phyloP scores from a whole-genome alignment of 2,888 invertebrate genomes.

The Himalopsyche anomala region DNA sequence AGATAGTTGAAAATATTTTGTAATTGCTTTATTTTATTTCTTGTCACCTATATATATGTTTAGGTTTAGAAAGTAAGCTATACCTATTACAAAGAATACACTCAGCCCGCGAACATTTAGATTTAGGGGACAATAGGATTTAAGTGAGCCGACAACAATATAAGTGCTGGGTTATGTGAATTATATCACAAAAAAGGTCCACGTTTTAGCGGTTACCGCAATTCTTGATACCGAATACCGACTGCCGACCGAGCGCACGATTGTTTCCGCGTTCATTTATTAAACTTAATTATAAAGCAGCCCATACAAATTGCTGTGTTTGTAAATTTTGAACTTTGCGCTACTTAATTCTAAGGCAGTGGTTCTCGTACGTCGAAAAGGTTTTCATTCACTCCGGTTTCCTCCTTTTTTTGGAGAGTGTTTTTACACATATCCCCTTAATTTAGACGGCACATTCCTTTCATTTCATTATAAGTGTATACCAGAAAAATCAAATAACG shows the following conservation, averaged over 20 bases:
- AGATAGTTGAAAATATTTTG: too few relatives aligned
- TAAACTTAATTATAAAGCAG: slow-evolving; percentile 61
- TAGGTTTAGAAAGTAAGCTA: not conserved
- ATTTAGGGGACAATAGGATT: slow-evolving; percentile 50
- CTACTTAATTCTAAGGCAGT: slow-evolving; percentile 52
- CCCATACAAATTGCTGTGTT: slow-evolving; percentile 60
- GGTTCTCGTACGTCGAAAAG: not conserved
- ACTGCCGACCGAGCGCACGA: slow-evolving; percentile 44
- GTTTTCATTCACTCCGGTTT: too few relatives aligned
- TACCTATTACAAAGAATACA: slow-evolving; percentile 36
- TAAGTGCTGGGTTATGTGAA: slow-evolving; percentile 53
- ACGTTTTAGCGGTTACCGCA: slow-evolving; percentile 44
- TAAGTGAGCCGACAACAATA: slow-evolving; percentile 56
- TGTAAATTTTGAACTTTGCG: slow-evolving; percentile 58
- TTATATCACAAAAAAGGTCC: slow-evolving; percentile 60
- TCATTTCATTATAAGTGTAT: too few relatives aligned
- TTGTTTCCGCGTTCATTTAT: slow-evolving; percentile 57
- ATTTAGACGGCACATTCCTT: too few relatives aligned
- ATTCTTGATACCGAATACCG: slow-evolving; percentile 32
- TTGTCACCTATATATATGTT: not conserved
- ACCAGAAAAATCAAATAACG: too few relatives aligned
- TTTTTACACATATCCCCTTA: too few relatives aligned
- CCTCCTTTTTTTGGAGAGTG: too few relatives aligned
- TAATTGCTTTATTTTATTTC: too few relatives aligned
- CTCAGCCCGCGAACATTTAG: slow-evolving; percentile 17